These are phyloP conservation scores for Subanguina moxae DNA, from an alignment of 1,140 invertebrate genomes.

Conservation along the genomic window DNA sequence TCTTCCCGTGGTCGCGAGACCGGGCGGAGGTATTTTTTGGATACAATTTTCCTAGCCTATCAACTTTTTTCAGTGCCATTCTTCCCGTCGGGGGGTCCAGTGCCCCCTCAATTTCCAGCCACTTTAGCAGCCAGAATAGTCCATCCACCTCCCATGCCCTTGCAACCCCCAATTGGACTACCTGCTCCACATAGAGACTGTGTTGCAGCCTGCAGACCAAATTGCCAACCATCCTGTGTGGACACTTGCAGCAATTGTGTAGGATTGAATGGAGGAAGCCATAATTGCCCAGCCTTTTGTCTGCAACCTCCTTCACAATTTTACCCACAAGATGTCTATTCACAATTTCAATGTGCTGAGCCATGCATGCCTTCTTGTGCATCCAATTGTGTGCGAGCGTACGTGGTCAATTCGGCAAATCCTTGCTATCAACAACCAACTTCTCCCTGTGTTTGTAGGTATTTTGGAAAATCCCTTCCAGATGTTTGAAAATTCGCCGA, in stretches of 20 bases:
- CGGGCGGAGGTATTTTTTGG: background rate
- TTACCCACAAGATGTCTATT: background rate
- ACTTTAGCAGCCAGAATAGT: background rate
- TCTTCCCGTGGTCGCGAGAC: background rate
- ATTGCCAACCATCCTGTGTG: slow-evolving; percentile 1
- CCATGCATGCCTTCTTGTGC: background rate
- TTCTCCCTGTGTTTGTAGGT: background rate
- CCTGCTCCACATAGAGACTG: slow-evolving; percentile 1
- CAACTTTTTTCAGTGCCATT: slow-evolving; percentile 2
- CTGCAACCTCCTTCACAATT: background rate
- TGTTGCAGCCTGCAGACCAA: background rate
- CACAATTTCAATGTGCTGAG: background rate
- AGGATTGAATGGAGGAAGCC: background rate
- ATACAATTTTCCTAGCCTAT: no score
- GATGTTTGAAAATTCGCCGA: no score
- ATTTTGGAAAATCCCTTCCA: no score
- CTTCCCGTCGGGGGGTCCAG: no score
- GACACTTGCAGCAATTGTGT: background rate
- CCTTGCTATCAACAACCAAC: background rate
- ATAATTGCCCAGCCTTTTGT: background rate
- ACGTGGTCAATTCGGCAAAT: background rate
- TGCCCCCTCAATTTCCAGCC: background rate
- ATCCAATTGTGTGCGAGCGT: background rate
- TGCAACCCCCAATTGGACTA: slow-evolving; percentile 10
- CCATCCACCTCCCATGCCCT: slow-evolving; percentile 8